Evolutionary conservation across 1,140 invertebrate genomes (phyloP).

Genomic region (Ceratosolen fusciceps): DNA sequence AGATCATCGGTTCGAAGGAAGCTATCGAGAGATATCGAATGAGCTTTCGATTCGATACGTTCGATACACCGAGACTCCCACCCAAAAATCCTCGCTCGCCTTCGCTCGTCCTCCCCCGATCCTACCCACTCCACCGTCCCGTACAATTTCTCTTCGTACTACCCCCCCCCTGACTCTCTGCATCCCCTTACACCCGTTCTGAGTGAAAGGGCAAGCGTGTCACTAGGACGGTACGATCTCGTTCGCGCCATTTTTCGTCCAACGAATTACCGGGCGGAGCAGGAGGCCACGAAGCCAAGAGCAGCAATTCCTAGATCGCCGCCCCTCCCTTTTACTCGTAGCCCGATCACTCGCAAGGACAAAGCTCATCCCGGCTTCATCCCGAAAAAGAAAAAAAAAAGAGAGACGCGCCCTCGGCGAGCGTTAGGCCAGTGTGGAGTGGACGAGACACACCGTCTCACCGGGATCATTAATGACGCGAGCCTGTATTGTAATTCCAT

Average conservation of each 20-base stretch:
- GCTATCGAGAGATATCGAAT: slow-evolving; percentile 27
- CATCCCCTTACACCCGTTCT: not conserved
- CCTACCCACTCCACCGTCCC: not conserved
- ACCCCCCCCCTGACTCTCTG: not conserved
- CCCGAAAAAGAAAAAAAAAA: not conserved
- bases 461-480: slow-evolving; percentile 2
- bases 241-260: slow-evolving; percentile 37
- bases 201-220: too few relatives aligned
- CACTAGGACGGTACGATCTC: not conserved
- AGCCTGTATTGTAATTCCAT: not conserved
- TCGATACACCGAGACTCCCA: slow-evolving; percentile 16
- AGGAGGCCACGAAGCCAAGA: not conserved
- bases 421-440: not conserved
- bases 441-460: not conserved
- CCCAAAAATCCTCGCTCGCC: slow-evolving; percentile 23
- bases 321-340: not conserved
- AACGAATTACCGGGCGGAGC: not conserved
- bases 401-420: not conserved
- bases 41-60: slow-evolving; percentile 44
- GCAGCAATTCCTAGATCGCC: not conserved
- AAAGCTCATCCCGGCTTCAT: not conserved
- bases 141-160: too few relatives aligned
- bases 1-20: slow-evolving; percentile 21
- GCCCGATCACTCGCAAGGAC: not conserved
- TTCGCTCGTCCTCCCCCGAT: not conserved